These are phyloP conservation scores for Prionailurus viverrinus DNA, from an alignment of 2,113 vertebrate genomes.

Conservation along the genomic window DNA sequence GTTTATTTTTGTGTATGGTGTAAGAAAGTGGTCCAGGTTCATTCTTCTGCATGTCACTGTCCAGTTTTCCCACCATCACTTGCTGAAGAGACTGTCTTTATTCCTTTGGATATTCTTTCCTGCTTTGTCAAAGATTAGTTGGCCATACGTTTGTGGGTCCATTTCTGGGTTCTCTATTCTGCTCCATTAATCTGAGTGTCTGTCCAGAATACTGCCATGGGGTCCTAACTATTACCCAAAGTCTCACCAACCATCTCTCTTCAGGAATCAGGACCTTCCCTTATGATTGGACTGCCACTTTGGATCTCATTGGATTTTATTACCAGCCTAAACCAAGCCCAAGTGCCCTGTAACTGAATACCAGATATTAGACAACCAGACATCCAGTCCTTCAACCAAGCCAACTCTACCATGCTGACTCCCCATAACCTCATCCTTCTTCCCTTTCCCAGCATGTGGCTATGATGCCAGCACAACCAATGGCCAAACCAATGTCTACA, in stretches of 20 bases:
- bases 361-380: not conserved
- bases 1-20: too few species aligned
- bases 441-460: not conserved
- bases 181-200: too few species aligned
- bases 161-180: too few species aligned
- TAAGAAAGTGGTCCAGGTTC: too few species aligned
- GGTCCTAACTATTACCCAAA: not conserved
- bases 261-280: not conserved
- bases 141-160: too few species aligned
- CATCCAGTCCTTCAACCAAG: not conserved
- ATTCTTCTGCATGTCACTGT: too few species aligned
- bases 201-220: too few species aligned
- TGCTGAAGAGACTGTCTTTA: too few species aligned
- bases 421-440: not conserved
- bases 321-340: not conserved
- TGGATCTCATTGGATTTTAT: not conserved
- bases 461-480: not conserved
- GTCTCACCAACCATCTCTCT: not conserved
- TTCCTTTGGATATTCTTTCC: too few species aligned
- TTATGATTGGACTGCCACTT: not conserved
- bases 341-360: not conserved
- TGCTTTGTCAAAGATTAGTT: too few species aligned
- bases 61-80: too few species aligned
- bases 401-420: not conserved
- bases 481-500: not conserved